phyloP scores from a whole-genome alignment of 1,140 invertebrate genomes.

The Ips nitidus region DNA sequence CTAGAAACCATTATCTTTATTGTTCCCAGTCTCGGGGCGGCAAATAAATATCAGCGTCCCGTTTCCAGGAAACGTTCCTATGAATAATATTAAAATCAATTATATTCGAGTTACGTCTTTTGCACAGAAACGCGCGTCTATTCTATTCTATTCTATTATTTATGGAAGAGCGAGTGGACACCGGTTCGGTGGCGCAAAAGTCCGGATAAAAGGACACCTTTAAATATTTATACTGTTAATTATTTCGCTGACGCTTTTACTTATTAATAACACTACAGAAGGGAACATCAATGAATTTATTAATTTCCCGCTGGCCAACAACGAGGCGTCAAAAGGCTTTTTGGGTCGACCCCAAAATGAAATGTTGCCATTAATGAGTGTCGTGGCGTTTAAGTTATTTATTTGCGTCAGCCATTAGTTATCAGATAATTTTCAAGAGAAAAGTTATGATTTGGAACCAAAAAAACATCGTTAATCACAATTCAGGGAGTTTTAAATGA shows the following conservation, averaged over 20 bases:
- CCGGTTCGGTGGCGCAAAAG: background rate
- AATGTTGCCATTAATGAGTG: too few relatives aligned
- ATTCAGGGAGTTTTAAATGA: too few relatives aligned
- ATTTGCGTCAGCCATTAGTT: too few relatives aligned
- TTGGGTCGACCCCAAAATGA: too few relatives aligned
- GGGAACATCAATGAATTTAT: too few relatives aligned
- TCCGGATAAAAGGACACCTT: background rate
- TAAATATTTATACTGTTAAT: constrained; percentile 2
- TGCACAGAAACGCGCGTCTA: constrained; percentile 8
- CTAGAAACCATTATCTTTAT: constrained; percentile 43
- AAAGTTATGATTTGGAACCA: too few relatives aligned
- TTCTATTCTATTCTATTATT: constrained; percentile 16
- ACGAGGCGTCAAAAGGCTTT: too few relatives aligned
- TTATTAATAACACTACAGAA: background rate
- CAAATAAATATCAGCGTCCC: constrained; percentile 41
- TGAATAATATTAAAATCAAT: constrained; percentile 42
- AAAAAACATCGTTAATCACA: too few relatives aligned
- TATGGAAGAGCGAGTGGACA: constrained; percentile 1
- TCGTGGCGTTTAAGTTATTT: too few relatives aligned
- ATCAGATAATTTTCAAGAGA: too few relatives aligned
- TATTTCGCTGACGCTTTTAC: background rate
- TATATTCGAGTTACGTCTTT: constrained; percentile 19
- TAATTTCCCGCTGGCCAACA: too few relatives aligned
- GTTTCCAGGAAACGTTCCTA: constrained; percentile 36
- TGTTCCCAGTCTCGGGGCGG: constrained; percentile 36